Conservation (phyloP, 2,113 vertebrate species). For the Hydrolagus affinis region DNA sequence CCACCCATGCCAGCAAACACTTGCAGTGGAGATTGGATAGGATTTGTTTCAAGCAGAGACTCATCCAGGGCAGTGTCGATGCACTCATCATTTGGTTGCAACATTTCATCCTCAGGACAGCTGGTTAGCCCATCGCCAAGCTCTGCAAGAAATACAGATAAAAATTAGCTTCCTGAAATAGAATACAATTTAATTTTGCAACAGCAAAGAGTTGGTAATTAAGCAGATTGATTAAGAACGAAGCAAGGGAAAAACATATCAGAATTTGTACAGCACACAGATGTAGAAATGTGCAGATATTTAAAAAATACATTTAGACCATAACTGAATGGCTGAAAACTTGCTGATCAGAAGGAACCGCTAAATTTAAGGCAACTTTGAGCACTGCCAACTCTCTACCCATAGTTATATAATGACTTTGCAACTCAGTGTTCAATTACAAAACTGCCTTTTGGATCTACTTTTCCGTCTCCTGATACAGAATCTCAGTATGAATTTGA, state of each 20-base stretch:
- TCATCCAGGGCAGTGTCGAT: conserved; percentile 81
- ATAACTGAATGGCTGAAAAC: not conserved
- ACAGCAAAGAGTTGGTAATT: not conserved
- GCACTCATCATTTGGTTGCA: conserved; percentile 77
- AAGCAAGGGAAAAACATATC: too few relatives aligned
- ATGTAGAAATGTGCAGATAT: not conserved
- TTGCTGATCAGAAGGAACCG: too few relatives aligned
- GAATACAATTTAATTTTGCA: not conserved
- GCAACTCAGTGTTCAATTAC: not conserved
- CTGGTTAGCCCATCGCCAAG: conserved; percentile 79
- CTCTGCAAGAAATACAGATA: conserved; percentile 54
- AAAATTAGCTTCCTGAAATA: not conserved
- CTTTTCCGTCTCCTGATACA: not conserved
- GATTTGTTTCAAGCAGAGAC: conserved; percentile 83
- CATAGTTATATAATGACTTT: not conserved
- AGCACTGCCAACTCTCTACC: not conserved
- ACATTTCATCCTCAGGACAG: conserved; percentile 82
- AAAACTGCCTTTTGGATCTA: not conserved
- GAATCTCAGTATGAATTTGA: not conserved
- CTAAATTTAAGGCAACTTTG: conserved; percentile 1
- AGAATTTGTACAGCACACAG: not conserved
- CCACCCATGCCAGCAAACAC: conserved; percentile 98
- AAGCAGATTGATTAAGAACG: not conserved
- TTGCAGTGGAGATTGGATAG: conserved; percentile 92
- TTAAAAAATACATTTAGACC: not conserved